Evolutionary conservation across 2,888 invertebrate species (phyloP), one percentile per base, ranked within the genome.

Genomic region (Cataglyphis livida): DNA sequence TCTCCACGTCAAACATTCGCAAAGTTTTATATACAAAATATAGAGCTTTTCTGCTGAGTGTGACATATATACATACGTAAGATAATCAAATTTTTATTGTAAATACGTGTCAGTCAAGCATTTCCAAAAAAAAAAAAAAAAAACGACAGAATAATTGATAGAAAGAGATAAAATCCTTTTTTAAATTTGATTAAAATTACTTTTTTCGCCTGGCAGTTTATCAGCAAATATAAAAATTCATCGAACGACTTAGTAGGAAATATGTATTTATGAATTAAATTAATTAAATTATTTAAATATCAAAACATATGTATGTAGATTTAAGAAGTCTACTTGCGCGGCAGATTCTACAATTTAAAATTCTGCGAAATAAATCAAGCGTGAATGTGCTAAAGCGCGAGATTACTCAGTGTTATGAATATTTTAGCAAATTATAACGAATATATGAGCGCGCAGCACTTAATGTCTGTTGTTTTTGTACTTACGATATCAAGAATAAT

Each of bases 1-100:
- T 65, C 51, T 88, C 82, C 48, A 28, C 81, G 44, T 65, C 38
- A 59, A 71, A 68, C 71, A 81, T 88, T 7, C 25, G 4, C 18
- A 4, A 38, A 54, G 3, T 54, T 57, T 38, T 48, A 68, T 18
- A 21, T 51, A 21, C 38, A 62, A 59, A 57, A 81, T 75, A 35
- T 35, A 35, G 35, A 35, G 66, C 75, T 64, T 68, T 57, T 12
- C 21, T 10, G 28, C 6, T 5, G 41, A 3, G 6, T 57, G 3
- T 54, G n/a, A 0, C n/a, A 10, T 35, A 18, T 38, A 25, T 32
- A 15, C 9, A n/a, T n/a, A n/a, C n/a, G 10, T 15, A 35, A 15
- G n/a, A 41, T 28, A 41, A 57, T 5, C 7, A 18, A 15, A 41
- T 54, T 5, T 57, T 25, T 73, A 62, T 2, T 5, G 2, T 21